phyloP scores from a whole-genome alignment of 2,797 vertebrate genomes.

The Zenarchopterus dispar region DNA sequence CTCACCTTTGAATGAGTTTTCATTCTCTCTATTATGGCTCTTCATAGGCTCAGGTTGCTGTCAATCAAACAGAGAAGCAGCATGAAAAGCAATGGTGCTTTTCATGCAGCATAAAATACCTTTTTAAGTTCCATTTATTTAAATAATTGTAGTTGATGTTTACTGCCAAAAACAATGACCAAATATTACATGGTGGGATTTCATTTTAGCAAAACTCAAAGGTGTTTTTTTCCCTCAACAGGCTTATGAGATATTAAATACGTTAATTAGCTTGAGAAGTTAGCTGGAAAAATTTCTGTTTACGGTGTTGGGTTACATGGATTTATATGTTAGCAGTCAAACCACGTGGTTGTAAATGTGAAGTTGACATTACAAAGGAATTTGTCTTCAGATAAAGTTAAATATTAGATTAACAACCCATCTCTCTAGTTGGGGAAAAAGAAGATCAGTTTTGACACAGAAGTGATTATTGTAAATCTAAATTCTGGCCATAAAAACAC shows the following conservation, averaged over 20 bases:
- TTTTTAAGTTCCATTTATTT: too few relatives aligned
- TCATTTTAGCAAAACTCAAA: background rate
- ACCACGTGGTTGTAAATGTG: conserved; percentile 1
- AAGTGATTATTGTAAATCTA: conserved; percentile 18
- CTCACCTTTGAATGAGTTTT: background rate
- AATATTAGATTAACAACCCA: conserved; percentile 16
- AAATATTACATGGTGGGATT: conserved; percentile 2
- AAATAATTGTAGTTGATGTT: too few relatives aligned
- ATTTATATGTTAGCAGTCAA: conserved; percentile 5
- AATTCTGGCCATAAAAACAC: conserved; percentile 29
- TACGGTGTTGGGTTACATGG: background rate
- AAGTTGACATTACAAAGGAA: conserved; percentile 6
- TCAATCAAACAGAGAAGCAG: too few relatives aligned
- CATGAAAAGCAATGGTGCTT: too few relatives aligned
- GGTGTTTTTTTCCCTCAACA: background rate
- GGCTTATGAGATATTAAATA: background rate
- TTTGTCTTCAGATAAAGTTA: conserved; percentile 14
- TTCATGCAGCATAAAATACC: too few relatives aligned
- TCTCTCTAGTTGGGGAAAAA: background rate
- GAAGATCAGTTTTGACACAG: conserved; percentile 23
- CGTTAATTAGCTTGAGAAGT: background rate
- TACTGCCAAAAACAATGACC: background rate
- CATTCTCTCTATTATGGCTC: too few relatives aligned
- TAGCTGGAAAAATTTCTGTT: background rate
- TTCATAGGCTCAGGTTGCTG: too few relatives aligned